Percentiles rank a stretch among this genome's conserved stretches.
phyloP scores from a whole-genome alignment of 1,140 invertebrate species.

The Sinella curviseta region DNA sequence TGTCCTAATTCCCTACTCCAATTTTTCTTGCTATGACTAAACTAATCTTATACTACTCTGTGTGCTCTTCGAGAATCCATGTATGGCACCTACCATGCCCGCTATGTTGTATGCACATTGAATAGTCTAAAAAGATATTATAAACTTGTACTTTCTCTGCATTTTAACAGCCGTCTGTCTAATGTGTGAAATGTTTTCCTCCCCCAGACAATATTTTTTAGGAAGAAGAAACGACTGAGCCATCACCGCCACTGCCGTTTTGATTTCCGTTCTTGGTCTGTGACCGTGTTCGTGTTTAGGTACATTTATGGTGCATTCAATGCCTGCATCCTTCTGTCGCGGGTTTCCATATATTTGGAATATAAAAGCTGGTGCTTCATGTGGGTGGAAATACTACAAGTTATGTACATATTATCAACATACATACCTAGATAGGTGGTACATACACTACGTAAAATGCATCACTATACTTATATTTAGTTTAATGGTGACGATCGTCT shows the following conservation, averaged over 20 bases:
- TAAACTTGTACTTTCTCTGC: too few relatives aligned
- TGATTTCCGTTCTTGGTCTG: slow-evolving; percentile 1
- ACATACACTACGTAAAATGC: too few relatives aligned
- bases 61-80: not conserved
- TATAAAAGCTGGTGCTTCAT: not conserved
- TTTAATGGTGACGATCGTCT: not conserved
- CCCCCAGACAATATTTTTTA: slow-evolving; percentile 15
- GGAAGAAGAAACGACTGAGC: not conserved
- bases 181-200: not conserved
- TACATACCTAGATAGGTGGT: too few relatives aligned
- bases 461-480: too few relatives aligned
- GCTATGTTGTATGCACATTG: too few relatives aligned
- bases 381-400: not conserved
- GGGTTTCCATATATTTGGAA: not conserved
- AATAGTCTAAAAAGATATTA: too few relatives aligned
- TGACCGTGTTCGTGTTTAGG: not conserved
- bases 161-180: not conserved
- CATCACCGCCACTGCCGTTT: not conserved
- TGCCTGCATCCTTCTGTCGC: not conserved
- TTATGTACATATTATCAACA: too few relatives aligned
- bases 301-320: not conserved
- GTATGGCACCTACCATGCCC: not conserved
- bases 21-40: not conserved
- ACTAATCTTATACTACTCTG: not conserved
- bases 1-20: slow-evolving; percentile 15